Conservation (phyloP, 2,113 vertebrate species). For the Cromileptes altivelis region DNA sequence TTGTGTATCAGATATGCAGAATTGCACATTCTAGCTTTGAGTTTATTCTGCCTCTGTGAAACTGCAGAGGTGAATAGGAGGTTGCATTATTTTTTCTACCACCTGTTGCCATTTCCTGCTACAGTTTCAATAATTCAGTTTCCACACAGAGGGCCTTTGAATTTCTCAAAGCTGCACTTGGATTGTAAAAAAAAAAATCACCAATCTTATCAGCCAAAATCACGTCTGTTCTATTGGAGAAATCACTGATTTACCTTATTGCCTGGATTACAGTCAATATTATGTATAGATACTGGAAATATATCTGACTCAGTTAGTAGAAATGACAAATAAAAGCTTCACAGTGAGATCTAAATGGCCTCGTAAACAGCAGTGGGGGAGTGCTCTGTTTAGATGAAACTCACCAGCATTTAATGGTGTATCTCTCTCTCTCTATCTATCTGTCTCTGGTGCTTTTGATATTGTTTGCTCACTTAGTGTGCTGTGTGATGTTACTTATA, state of each 20-base stretch:
- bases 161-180: neutral
- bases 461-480: neutral
- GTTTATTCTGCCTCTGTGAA: neutral
- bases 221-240: neutral
- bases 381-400: neutral
- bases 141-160: neutral
- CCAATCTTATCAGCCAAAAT: neutral
- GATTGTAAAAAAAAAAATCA: neutral
- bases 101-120: neutral
- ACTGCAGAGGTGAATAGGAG: neutral
- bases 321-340: neutral
- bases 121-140: neutral
- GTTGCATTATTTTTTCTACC: neutral
- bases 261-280: neutral
- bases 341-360: neutral
- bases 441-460: neutral
- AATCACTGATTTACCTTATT: neutral
- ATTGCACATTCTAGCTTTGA: neutral
- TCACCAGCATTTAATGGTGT: neutral
- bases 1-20: neutral
- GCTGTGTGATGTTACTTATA: neutral
- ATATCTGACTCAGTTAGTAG: neutral
- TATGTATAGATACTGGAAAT: neutral
- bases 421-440: neutral
- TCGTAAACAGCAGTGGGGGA: neutral